Base-by-base conservation (phyloP, 2,113 vertebrate species). In the Trachemys scripta region DNA sequence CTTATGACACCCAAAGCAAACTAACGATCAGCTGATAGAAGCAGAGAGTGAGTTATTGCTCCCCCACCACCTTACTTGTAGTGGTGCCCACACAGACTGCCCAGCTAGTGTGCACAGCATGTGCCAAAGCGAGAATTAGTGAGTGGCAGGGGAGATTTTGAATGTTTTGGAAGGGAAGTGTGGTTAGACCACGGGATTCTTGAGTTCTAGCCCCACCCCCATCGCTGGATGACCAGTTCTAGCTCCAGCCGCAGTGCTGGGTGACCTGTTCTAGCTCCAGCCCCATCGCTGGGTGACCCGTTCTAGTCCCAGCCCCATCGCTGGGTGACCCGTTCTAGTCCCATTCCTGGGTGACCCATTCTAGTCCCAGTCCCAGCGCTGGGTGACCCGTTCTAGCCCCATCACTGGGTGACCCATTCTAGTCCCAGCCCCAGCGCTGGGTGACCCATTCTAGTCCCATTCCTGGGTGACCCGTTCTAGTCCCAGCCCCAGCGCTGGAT, bases 21-120 rank as follows among this genome's bases (percentile, higher is more conserved):
- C 29, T 2, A 53, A 17, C 0, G 2, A 13, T 3, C n/a, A 19
- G 1, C 25, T 6, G 72, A 0, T 16, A 24, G 17, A n/a, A 42
- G 35, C 1, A 19, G 19, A 80, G 51, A 22, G 47, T 80, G 25
- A 38, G 75, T 4, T 10, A 69, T 10, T 22, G 65, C 16, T 65
- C 11, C 31, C 47, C 56, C 50, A 50, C 72, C 0, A 0, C 62
- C 78, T 29, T 1, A 14, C 25, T 75, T 27, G 22, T 8, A 27
- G 72, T 27, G 42, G 72, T 27, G 24, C 75, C 13, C 42, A 78
- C 20, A 27, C 45, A 27, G 27, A 25, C 22, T 13, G 11, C 22
- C 38, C 1, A 8, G 59, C 16, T 31, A 0, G 0, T 1, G 17
- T 3, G 42, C 3, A 8, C 75, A 45, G 75, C 12, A 5, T 50